Percentiles rank a stretch among this genome's conserved stretches.
Evolutionary conservation across 2,888 invertebrate genomes (phyloP).

Genomic region (Sminthurinus aureus): DNA sequence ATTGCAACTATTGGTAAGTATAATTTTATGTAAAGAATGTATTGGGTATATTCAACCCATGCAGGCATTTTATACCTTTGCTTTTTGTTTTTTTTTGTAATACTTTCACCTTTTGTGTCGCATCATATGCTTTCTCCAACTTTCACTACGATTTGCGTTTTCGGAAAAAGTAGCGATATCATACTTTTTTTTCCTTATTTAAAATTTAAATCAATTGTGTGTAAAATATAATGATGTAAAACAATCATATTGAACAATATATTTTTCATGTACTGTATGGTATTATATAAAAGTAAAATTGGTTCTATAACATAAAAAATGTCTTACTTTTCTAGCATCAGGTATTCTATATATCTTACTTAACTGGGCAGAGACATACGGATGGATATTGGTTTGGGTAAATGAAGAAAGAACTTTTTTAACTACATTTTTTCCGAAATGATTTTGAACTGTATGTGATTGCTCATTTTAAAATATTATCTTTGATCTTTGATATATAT

Average conservation of each 20-base stretch:
- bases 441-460: neutral
- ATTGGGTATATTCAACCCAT: neutral
- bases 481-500: neutral
- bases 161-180: neutral
- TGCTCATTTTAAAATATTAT: neutral
- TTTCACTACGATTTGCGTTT: too few species aligned
- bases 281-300: neutral
- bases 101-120: neutral
- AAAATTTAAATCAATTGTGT: too few species aligned
- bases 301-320: too few species aligned
- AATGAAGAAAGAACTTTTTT: too few species aligned
- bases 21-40: neutral
- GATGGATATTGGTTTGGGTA: conserved; percentile 38
- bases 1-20: conserved; percentile 30
- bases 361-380: conserved; percentile 37
- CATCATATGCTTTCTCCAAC: too few species aligned
- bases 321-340: conserved; percentile 26
- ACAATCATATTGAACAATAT: too few species aligned
- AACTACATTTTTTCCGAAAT: too few species aligned
- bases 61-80: neutral
- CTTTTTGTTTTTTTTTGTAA: neutral
- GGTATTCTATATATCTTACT: conserved; percentile 40
- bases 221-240: too few species aligned
- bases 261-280: too few species aligned
- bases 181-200: neutral